phyloP scores from a whole-genome alignment of 1,140 invertebrate genomes.

The Philopotamus ludificatus region DNA sequence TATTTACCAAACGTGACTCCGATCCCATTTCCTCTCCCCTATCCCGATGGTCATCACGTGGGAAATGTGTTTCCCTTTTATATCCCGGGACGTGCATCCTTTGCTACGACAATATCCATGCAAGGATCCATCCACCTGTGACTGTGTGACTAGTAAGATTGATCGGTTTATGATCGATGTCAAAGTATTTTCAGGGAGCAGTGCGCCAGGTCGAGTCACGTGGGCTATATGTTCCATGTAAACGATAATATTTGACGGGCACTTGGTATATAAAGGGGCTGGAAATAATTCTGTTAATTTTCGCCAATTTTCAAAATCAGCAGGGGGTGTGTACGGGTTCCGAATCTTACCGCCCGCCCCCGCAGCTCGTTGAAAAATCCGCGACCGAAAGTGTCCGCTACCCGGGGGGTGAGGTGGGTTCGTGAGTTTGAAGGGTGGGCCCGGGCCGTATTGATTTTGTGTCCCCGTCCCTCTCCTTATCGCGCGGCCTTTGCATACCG shows the following conservation, averaged over 20 bases:
- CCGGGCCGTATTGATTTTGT: conserved; percentile 37
- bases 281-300: conserved; percentile 28
- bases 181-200: too few species aligned
- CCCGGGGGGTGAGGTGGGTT: conserved; percentile 2
- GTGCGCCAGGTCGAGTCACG: too few species aligned
- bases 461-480: conserved; percentile 25
- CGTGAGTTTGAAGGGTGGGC: conserved; percentile 20
- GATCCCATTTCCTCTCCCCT: conserved; percentile 5
- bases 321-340: conserved; percentile 14
- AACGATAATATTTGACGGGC: too few species aligned
- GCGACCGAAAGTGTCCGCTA: conserved; percentile 35
- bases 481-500: conserved; percentile 13
- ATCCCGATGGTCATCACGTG: background rate
- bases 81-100: conserved; percentile 4
- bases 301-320: conserved; percentile 30
- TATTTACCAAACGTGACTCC: conserved; percentile 4
- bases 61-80: conserved; percentile 1
- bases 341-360: background rate
- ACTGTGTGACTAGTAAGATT: too few species aligned
- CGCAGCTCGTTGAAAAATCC: conserved; percentile 33
- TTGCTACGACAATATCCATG: conserved; percentile 2
- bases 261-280: too few species aligned
- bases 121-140: conserved; percentile 1
- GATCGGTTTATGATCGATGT: too few species aligned
- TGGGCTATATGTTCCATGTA: too few species aligned